Evolutionary conservation across 2,797 vertebrate species (phyloP).

Genomic region (Thalassophryne amazonica): DNA sequence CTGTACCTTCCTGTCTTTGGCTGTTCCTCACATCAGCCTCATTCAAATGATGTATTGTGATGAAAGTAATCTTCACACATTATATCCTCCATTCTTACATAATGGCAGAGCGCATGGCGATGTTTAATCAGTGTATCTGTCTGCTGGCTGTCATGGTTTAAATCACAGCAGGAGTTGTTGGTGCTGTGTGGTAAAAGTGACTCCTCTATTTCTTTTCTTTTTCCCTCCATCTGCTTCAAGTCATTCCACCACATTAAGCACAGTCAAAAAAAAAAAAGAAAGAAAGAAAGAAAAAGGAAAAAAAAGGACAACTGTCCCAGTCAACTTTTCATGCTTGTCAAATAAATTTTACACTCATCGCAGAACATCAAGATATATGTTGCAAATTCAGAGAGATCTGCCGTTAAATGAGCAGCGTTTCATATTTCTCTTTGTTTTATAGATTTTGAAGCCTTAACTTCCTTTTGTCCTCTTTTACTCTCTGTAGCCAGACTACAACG

Average conservation of each 20-base stretch:
- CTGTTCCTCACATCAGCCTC: constrained; percentile 49
- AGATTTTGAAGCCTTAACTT: too few relatives aligned
- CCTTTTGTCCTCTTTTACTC: constrained; percentile 25
- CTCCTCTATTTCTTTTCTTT: constrained; percentile 53
- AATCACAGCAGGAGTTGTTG: constrained; percentile 61
- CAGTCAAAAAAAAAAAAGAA: too few relatives aligned
- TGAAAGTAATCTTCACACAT: constrained; percentile 81
- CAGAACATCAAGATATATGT: constrained; percentile 10
- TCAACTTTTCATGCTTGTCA: constrained; percentile 7
- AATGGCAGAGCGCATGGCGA: constrained; percentile 81
- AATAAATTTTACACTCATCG: constrained; percentile 15
- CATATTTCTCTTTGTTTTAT: constrained; percentile 21
- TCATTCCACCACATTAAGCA: constrained; percentile 61
- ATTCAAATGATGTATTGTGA: constrained; percentile 73
- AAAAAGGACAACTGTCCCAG: constrained; percentile 14
- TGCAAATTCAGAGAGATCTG: constrained; percentile 12
- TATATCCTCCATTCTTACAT: constrained; percentile 77
- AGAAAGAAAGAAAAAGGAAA: too few relatives aligned
- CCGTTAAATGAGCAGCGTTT: constrained; percentile 22
- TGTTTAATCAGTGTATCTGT: constrained; percentile 77
- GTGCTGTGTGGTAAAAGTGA: constrained; percentile 70
- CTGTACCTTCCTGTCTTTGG: neutral
- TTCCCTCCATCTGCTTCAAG: constrained; percentile 37
- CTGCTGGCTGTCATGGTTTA: constrained; percentile 80
- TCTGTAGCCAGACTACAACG: constrained; percentile 9